phyloP scores from a whole-genome alignment of 2,888 invertebrate genomes.

The Trachelus troglodyta region DNA sequence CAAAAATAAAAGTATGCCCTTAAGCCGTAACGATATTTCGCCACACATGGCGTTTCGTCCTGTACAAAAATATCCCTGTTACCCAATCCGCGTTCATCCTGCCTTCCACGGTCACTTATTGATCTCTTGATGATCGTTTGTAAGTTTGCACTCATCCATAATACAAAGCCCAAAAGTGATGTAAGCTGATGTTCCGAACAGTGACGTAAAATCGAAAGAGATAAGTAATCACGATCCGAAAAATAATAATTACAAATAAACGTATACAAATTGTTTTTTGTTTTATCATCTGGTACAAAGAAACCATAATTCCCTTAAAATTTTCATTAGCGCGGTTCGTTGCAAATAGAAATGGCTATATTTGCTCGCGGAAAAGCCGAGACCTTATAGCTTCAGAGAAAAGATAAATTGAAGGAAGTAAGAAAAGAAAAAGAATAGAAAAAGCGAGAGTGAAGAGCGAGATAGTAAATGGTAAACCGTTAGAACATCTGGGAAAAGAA shows the following conservation, averaged over 20 bases:
- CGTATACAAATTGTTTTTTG: not conserved
- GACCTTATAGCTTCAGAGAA: not conserved
- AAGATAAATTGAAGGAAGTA: not conserved
- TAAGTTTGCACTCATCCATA: not conserved
- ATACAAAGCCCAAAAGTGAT: not conserved
- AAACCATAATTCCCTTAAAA: not conserved
- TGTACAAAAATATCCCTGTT: not conserved
- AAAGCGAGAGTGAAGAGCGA: not conserved
- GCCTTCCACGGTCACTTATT: constrained; percentile 1
- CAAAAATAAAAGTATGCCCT: constrained; percentile 47
- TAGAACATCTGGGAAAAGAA: not conserved
- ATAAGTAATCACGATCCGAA: not conserved
- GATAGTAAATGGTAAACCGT: not conserved
- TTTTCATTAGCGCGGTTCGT: not conserved
- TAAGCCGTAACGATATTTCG: constrained; percentile 41
- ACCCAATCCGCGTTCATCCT: not conserved
- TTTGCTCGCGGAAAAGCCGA: not conserved
- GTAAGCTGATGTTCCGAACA: not conserved
- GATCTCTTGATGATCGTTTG: not conserved
- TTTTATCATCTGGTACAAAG: not conserved
- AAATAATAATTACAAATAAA: not conserved
- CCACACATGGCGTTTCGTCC: constrained; percentile 25
- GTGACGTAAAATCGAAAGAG: not conserved
- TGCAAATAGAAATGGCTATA: not conserved
- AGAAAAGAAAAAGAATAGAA: not conserved